Base-by-base conservation (phyloP, 2,888 invertebrate genomes). In the Agrochola lychnidis region DNA sequence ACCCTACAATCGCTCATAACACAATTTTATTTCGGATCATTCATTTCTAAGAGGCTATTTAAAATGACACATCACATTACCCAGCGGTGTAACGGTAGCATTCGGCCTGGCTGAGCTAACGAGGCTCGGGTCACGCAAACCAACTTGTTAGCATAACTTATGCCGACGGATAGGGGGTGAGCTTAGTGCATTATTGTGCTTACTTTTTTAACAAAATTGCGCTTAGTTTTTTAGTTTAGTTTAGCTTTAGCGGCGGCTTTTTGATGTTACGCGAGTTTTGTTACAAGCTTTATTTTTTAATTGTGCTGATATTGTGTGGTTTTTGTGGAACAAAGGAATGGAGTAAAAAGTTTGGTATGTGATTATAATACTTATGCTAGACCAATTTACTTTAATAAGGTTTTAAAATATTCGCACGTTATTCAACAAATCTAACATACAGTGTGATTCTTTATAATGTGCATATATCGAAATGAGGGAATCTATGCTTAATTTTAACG, bases 111-210 rank as follows among this genome's bases (percentile, higher is more conserved):
- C 70, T 53, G 19, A 57, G 61, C 79, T 85, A 84, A 87, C 86
- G 84, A 88, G 85, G 63, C 59, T 22, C 79, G 74, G 85, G 89
- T 89, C 95, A 95, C 94, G 94, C 94, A 88, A 95, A 71, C 70
- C 74, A 87, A 88, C 94, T 93, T 90, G 94, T 95, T 95, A 94
- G 91, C 94, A 94, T 95, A 95, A 95, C 90, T 94, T 94, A 94
- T 91, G 87, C 92, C 84, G 82, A 80, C 89, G 93, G 94, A 93
- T 94, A 94, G 93, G 92, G 92, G 91, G 92, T 89, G 86, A 91
- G 92, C 94, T 92, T 93, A 89, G 89, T 90, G 91, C 92, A 84
- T 92, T 92, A 93, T 92, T 93, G 92, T 91, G 91, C 91, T 91
- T 87, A 90, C 88, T 88, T 91, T 92, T 93, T 94, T 92, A 89